phyloP scores from a whole-genome alignment of 2,113 vertebrate species.

The Setophaga petechia region DNA sequence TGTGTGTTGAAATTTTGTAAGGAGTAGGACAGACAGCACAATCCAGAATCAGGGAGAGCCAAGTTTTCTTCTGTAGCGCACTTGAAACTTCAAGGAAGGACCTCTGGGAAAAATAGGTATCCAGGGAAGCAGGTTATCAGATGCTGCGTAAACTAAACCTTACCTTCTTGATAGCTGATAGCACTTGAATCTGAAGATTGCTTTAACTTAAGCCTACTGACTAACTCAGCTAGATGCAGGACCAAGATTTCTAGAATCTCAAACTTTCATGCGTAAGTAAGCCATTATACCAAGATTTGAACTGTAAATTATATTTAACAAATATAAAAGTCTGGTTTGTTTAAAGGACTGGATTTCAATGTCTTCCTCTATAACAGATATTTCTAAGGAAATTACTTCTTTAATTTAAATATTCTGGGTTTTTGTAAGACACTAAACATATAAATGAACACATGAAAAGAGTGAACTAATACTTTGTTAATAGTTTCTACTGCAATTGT shows the following conservation, averaged over 20 bases:
- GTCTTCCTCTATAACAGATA: not conserved
- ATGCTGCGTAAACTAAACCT: not conserved
- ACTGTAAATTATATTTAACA: not conserved
- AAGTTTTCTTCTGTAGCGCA: not conserved
- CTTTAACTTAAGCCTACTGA: not conserved
- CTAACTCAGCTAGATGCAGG: not conserved
- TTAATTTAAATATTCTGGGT: conserved; percentile 29
- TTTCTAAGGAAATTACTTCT: conserved; percentile 51
- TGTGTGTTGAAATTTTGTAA: conserved; percentile 23
- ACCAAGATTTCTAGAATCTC: not conserved
- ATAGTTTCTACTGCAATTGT: conserved; percentile 12
- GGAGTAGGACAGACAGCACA: not conserved
- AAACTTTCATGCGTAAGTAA: not conserved
- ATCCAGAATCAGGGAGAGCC: not conserved
- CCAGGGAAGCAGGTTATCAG: not conserved
- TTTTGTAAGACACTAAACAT: conserved; percentile 10
- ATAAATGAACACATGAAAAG: conserved; percentile 43
- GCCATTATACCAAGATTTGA: not conserved
- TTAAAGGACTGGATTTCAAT: conserved; percentile 29
- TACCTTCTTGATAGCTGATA: not conserved
- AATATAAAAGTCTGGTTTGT: not conserved
- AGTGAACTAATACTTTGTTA: conserved; percentile 45
- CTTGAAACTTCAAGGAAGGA: not conserved
- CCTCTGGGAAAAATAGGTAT: not conserved
- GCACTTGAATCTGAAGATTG: not conserved